Evolutionary conservation across 2,113 vertebrate species (phyloP).

Genomic region (Tenebrosternarchus preto): DNA sequence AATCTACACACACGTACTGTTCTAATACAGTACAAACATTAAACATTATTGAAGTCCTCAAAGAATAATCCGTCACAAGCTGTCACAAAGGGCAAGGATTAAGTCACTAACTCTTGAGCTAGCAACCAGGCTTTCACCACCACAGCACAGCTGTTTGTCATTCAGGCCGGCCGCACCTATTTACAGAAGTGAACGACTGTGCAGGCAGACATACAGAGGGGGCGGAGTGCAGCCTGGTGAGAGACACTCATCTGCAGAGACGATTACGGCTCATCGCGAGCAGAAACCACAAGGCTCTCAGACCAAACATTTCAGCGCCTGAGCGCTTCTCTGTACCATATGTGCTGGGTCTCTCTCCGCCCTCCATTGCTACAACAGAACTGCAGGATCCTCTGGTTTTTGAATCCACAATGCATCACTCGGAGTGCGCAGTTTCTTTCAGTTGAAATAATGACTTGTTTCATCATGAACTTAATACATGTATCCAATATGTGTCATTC

Average conservation of each 20-base stretch:
- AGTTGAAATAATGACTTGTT: no score
- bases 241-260: slow-evolving; percentile 24
- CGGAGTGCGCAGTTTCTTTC: no score
- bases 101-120: not conserved
- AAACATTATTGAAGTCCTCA: no score
- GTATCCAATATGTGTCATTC: no score
- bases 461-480: no score
- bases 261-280: not conserved
- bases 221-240: not conserved
- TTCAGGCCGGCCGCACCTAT: slow-evolving; percentile 8
- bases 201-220: slow-evolving; percentile 3
- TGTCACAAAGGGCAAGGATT: no score
- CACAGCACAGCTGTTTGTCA: not conserved
- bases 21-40: no score
- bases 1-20: no score
- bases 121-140: not conserved
- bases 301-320: not conserved
- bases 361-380: no score
- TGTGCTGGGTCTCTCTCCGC: no score
- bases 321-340: not conserved
- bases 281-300: not conserved
- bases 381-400: no score
- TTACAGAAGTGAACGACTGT: slow-evolving; percentile 27
- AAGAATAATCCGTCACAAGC: not conserved
- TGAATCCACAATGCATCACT: no score